phyloP scores from a whole-genome alignment of 1,140 invertebrate genomes.

The Hypsibius dujardini region DNA sequence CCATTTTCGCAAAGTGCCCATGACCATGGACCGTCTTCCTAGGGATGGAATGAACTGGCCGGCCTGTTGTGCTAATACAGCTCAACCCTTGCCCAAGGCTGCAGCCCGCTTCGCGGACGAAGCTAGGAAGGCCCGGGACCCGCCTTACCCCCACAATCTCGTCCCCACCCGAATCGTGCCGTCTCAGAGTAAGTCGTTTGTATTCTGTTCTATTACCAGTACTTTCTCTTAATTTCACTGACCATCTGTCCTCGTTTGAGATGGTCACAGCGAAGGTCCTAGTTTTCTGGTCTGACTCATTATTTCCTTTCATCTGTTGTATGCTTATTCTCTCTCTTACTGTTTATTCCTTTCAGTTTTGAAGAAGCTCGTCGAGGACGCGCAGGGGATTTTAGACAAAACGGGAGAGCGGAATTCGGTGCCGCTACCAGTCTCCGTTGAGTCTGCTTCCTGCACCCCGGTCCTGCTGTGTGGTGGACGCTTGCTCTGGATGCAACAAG shows the following conservation, averaged over 20 bases:
- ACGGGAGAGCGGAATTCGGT: too few species aligned
- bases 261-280: constrained; percentile 18
- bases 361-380: too few species aligned
- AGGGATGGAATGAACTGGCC: neutral
- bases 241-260: constrained; percentile 21
- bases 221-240: constrained; percentile 17
- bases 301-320: constrained; percentile 18
- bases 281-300: constrained; percentile 20
- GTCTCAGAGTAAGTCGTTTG: neutral
- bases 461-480: neutral
- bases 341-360: neutral
- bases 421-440: neutral
- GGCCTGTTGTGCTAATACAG: neutral
- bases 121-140: too few species aligned
- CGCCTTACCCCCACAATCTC: neutral
- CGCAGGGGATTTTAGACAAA: too few species aligned
- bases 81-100: neutral
- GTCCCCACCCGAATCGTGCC: neutral
- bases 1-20: too few species aligned
- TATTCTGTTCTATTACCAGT: constrained; percentile 7
- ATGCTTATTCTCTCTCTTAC: neutral
- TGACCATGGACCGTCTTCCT: neutral
- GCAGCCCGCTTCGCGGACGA: neutral
- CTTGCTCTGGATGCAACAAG: constrained; percentile 3
- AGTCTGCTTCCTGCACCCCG: neutral